A percentile compares a stretch with the other conserved stretches of the same genome.
These are phyloP conservation scores for Larimichthys crocea DNA, from an alignment of 2,113 vertebrate species.

Conservation along the genomic window DNA sequence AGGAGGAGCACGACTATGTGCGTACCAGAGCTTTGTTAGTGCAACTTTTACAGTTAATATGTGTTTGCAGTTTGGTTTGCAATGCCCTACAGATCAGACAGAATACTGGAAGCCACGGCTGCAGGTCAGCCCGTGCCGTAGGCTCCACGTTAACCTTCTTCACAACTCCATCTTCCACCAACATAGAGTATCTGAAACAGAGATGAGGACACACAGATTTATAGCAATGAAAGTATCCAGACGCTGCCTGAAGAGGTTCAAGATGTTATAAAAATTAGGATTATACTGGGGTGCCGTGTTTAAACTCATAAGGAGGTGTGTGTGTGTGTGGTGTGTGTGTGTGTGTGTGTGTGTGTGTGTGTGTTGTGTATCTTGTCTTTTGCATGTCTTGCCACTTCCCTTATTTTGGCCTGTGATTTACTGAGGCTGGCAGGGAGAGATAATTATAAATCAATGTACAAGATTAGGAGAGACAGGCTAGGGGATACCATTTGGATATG, in stretches of 20 bases:
- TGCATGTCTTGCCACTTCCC: no score
- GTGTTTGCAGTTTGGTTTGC: neutral
- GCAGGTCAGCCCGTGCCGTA: constrained; percentile 92
- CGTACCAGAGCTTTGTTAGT: constrained; percentile 10
- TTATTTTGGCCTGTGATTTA: no score
- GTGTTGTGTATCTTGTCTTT: no score
- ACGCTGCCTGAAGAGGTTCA: neutral
- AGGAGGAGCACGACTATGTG: neutral
- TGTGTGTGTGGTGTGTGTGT: no score
- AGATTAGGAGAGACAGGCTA: no score
- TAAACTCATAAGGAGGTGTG: no score
- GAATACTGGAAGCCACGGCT: constrained; percentile 86
- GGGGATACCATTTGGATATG: no score
- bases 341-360: no score
- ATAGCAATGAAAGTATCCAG: neutral
- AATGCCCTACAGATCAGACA: constrained; percentile 77
- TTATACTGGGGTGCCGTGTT: no score
- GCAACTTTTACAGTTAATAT: constrained; percentile 34
- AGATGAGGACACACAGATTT: constrained; percentile 7
- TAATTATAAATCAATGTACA: no score
- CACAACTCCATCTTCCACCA: constrained; percentile 87
- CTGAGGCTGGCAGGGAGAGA: no score
- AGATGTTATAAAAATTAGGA: no score
- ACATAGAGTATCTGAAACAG: constrained; percentile 84
- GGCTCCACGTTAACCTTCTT: constrained; percentile 89